These are phyloP conservation scores for Drosophila pseudotalamancana DNA, from an alignment of 2,888 invertebrate genomes.

Conservation along the genomic window DNA sequence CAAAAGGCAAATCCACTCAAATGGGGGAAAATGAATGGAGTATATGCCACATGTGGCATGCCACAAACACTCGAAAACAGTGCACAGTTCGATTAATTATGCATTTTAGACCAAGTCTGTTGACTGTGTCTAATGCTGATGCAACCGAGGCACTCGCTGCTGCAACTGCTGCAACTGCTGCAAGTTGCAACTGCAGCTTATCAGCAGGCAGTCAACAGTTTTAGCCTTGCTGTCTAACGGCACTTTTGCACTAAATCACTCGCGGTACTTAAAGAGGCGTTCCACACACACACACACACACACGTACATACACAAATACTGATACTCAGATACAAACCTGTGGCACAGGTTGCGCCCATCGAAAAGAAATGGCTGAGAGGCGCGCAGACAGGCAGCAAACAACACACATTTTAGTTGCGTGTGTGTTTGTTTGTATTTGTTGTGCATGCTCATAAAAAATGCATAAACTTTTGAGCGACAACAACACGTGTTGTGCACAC, in stretches of 20 bases:
- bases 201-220: slow-evolving; percentile 38
- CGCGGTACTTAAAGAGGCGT: slow-evolving; percentile 77
- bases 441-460: slow-evolving; percentile 66
- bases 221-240: slow-evolving; percentile 66
- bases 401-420: slow-evolving; percentile 36
- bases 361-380: slow-evolving; percentile 27
- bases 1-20: slow-evolving; percentile 39
- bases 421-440: slow-evolving; percentile 7
- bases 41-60: slow-evolving; percentile 59
- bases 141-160: no score
- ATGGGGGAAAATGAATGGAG: slow-evolving; percentile 36
- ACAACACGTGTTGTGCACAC: slow-evolving; percentile 64
- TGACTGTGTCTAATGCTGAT: slow-evolving; percentile 36
- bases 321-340: slow-evolving; percentile 55
- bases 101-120: slow-evolving; percentile 70
- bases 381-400: slow-evolving; percentile 54
- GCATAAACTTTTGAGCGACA: slow-evolving; percentile 70
- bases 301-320: slow-evolving; percentile 5
- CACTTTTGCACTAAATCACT: slow-evolving; percentile 78
- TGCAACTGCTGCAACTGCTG: slow-evolving; percentile 25
- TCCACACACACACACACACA: no score
- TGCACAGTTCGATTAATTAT: slow-evolving; percentile 69
- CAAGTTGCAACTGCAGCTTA: slow-evolving; percentile 32
- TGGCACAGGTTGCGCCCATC: slow-evolving; percentile 59
- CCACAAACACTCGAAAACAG: slow-evolving; percentile 29